A percentile compares a stretch with the other conserved stretches of the same genome.
Evolutionary conservation across 2,113 vertebrate species (phyloP).

Genomic region (Melanostigma gelatinosum): DNA sequence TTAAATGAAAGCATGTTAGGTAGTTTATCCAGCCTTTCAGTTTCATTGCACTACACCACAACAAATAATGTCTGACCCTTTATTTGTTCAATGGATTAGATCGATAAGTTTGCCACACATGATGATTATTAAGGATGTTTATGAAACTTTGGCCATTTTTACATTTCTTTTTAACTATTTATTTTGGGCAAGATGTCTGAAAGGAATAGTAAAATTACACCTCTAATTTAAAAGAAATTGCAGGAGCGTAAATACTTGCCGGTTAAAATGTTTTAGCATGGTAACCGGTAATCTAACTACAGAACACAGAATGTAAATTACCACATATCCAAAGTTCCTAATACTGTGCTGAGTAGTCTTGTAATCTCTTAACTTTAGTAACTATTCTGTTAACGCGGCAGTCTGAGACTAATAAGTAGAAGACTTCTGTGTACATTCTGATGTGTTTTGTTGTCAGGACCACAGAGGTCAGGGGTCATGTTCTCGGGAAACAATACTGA

Average conservation of each 20-base stretch:
- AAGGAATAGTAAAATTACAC: background rate
- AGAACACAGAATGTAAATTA: background rate
- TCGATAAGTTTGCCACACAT: background rate
- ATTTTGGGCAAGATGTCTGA: background rate
- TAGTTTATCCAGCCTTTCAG: background rate
- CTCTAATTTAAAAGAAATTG: background rate
- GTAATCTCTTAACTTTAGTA: background rate
- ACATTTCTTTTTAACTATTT: background rate
- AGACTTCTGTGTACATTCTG: background rate
- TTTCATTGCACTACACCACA: background rate
- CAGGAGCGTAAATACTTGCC: background rate
- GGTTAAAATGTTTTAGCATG: no score
- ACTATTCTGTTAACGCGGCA: background rate
- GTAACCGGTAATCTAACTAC: no score
- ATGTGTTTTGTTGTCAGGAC: slow-evolving; percentile 6
- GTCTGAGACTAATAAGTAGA: background rate
- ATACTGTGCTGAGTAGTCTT: background rate
- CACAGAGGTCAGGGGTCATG: background rate
- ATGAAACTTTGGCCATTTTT: background rate
- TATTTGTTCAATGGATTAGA: background rate
- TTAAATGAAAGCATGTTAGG: background rate
- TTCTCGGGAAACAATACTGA: background rate
- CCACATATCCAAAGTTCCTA: background rate
- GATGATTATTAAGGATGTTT: background rate
- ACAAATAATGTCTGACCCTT: background rate